Base-by-base conservation (phyloP, 2,113 vertebrate genomes). In the Pterocles gutturalis region DNA sequence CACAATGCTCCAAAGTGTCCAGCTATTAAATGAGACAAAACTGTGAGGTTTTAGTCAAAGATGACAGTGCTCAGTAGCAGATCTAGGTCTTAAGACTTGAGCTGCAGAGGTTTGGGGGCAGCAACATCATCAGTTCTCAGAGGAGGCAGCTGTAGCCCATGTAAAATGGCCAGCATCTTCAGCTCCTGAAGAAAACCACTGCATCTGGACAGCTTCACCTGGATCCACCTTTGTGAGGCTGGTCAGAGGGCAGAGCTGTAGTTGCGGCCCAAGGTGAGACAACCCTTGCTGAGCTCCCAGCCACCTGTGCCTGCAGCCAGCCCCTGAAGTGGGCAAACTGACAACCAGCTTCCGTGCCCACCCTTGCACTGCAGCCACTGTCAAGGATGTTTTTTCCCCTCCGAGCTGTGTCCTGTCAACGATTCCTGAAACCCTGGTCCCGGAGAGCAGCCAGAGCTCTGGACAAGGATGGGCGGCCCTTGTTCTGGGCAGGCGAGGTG, bases 401-500 rank as follows among this genome's bases (percentile, higher is more conserved):
- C 11, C 4, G 9, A 33, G 31, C 36, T 45, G n/a, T 0, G 2
- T 33, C 15, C 26, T 17, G 41, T 13, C 2, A 3, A 29, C 10
- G 4, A 13, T 28, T n/a, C 13, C 17, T 5, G 25, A 51, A 38
- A n/a, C 8, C 7, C 22, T 1, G 6, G 8, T 11, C 24, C 11
- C 49, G 25, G 48, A 8, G 17, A 19, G 19, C 19, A 0, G 2
- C 19, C 9, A 6, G 28, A 21, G 17, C 29, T 7, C 9, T 2
- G 2, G 18, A 4, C 3, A 3, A 17, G 67, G n/a, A 20, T 0
- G 3, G 8, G 20, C 1, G 1, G 29, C n/a, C 38, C 13, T 7
- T 18, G 25, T 0, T 1, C 38, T 1, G 20, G 28, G 36, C 5
- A 9, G 24, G 17, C 0, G 2, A 20, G 4, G 14, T 6, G n/a